phyloP scores from a whole-genome alignment of 2,797 vertebrate species.

The Mycteria americana region DNA sequence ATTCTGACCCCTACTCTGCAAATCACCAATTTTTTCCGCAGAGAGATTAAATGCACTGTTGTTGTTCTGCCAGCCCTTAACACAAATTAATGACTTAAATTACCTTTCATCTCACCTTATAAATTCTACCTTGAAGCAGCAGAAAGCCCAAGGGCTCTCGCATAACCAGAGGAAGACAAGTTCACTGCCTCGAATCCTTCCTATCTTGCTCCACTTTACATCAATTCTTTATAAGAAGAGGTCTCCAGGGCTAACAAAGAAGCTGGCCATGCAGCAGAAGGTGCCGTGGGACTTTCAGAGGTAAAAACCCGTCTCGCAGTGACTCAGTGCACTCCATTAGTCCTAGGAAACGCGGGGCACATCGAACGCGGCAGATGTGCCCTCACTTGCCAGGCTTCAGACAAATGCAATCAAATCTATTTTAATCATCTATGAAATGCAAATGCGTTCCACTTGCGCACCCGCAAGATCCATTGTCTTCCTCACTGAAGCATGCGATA shows the following conservation, averaged over 20 bases:
- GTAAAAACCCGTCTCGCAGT: constrained; percentile 3
- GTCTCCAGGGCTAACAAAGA: constrained; percentile 55
- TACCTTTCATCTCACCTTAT: constrained; percentile 73
- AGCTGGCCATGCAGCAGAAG: constrained; percentile 54
- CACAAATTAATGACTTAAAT: constrained; percentile 72
- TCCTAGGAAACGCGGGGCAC: constrained; percentile 42
- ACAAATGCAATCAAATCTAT: constrained; percentile 76
- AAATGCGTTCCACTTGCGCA: constrained; percentile 74
- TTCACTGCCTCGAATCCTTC: constrained; percentile 55
- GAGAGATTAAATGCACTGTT: constrained; percentile 33
- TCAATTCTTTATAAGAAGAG: constrained; percentile 70
- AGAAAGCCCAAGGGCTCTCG: constrained; percentile 59
- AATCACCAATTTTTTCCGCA: constrained; percentile 11
- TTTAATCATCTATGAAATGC: constrained; percentile 82
- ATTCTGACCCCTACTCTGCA: constrained; percentile 9
- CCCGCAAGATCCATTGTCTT: constrained; percentile 67
- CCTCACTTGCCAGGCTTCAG: constrained; percentile 64
- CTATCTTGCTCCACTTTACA: constrained; percentile 55
- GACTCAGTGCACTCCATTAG: constrained; percentile 57
- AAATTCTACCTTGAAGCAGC: constrained; percentile 72
- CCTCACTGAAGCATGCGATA: constrained; percentile 61
- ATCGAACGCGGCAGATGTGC: constrained; percentile 65
- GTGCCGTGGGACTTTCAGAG: constrained; percentile 52
- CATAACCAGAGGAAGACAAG: constrained; percentile 67
- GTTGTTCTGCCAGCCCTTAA: constrained; percentile 69